A percentile compares a stretch with the other conserved stretches of the same genome.
These are phyloP conservation scores for Cydia splendana DNA, from an alignment of 1,140 invertebrate genomes.

Conservation along the genomic window DNA sequence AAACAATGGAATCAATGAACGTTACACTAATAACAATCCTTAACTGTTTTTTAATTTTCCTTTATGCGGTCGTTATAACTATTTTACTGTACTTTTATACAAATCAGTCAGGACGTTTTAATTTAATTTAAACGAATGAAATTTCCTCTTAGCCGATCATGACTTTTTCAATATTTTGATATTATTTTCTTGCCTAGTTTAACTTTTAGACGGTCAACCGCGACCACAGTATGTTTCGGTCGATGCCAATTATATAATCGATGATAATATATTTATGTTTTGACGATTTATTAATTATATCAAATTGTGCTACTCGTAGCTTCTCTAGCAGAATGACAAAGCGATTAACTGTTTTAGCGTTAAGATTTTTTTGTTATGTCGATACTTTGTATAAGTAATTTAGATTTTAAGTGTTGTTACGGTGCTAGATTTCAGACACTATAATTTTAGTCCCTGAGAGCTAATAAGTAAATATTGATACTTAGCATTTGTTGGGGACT, in stretches of 20 bases:
- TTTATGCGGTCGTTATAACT: too few species aligned
- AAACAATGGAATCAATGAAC: too few species aligned
- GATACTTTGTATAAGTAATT: not conserved
- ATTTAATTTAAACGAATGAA: not conserved
- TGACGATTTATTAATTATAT: slow-evolving; percentile 15
- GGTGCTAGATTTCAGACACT: not conserved
- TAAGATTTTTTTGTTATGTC: slow-evolving; percentile 26
- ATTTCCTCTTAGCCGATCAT: not conserved
- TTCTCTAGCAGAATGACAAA: slow-evolving; percentile 23
- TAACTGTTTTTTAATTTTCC: too few species aligned
- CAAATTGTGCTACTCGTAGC: not conserved
- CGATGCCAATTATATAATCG: not conserved
- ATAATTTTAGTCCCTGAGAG: not conserved
- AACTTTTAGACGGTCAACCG: not conserved
- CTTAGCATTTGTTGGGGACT: too few species aligned
- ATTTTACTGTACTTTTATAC: too few species aligned
- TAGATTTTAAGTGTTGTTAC: slow-evolving; percentile 20
- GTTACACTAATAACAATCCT: too few species aligned
- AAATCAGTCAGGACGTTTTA: not conserved
- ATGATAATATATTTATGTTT: not conserved
- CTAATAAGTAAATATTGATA: too few species aligned
- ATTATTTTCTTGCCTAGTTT: not conserved
- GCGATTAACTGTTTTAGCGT: slow-evolving; percentile 25
- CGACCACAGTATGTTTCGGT: not conserved
- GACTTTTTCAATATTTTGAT: not conserved